Percentiles rank a stretch among this genome's conserved stretches.
These are phyloP conservation scores for Heterodera schachtii DNA, from an alignment of 1,140 invertebrate genomes.

Conservation along the genomic window DNA sequence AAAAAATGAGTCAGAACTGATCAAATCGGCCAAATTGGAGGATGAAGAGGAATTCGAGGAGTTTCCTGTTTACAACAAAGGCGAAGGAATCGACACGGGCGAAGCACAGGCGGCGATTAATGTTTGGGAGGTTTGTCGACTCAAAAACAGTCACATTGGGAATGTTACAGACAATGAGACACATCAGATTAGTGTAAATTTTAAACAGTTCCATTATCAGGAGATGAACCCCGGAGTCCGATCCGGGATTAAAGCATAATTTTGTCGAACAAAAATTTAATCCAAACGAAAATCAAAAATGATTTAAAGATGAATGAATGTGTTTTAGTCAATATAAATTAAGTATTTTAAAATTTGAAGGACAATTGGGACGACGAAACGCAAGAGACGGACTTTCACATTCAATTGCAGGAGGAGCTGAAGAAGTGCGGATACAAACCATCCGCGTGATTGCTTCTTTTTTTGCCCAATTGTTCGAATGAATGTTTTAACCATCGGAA, in stretches of 20 bases:
- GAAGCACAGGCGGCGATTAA: conserved; percentile 7
- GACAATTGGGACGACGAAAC: conserved; percentile 38
- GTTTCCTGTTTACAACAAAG: conserved; percentile 19
- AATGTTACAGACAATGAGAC: too few species aligned
- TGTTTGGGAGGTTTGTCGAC: conserved; percentile 22
- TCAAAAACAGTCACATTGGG: too few species aligned
- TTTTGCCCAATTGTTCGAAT: too few species aligned
- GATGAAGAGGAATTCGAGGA: conserved; percentile 28
- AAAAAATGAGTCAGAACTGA: conserved; percentile 18
- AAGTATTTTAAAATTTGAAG: conserved; percentile 6
- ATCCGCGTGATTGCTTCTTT: neutral
- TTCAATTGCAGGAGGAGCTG: conserved; percentile 26
- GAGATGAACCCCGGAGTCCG: too few species aligned
- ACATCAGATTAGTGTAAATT: too few species aligned
- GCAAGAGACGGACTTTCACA: conserved; percentile 31
- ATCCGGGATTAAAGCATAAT: too few species aligned
- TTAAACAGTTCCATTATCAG: too few species aligned
- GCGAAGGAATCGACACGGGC: neutral
- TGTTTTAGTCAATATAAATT: too few species aligned
- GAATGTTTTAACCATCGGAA: too few species aligned
- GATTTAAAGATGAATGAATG: too few species aligned
- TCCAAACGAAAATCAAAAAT: too few species aligned
- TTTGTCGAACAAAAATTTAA: too few species aligned
- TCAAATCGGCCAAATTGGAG: conserved; percentile 15
- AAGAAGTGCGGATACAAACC: conserved; percentile 30